Evolutionary conservation across 92 coral and sea anemone species (phyloP).

Genomic region (Epizoanthus ramosus): DNA sequence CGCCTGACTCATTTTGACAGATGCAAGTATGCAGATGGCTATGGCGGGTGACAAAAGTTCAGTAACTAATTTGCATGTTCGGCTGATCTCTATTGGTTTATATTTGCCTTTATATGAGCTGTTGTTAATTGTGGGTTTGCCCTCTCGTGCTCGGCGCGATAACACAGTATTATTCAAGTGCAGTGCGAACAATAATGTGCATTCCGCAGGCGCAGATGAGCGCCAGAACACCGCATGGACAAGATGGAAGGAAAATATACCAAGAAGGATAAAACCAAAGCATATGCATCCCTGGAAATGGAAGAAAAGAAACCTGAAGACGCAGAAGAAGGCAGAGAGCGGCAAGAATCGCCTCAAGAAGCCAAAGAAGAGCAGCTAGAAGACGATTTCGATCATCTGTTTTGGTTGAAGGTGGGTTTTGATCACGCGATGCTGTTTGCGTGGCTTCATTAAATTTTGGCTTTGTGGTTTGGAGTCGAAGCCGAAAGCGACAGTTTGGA

Average conservation of each 20-base stretch:
- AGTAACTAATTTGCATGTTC: conserved; percentile 21
- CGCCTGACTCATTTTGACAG: conserved; percentile 5
- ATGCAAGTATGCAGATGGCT: background rate
- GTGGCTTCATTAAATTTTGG: background rate
- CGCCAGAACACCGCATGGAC: background rate
- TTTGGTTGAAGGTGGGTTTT: conserved; percentile 71
- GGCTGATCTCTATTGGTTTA: conserved; percentile 23
- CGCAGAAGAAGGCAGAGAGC: conserved; percentile 16
- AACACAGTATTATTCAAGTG: conserved; percentile 22
- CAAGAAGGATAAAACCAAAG: conserved; percentile 13
- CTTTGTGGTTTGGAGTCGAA: conserved; percentile 1
- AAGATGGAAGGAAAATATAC: conserved; percentile 26
- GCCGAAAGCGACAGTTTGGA: background rate
- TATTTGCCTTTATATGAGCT: conserved; percentile 21
- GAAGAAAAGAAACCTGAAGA: conserved; percentile 51
- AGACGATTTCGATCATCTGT: conserved; percentile 58
- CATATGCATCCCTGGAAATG: conserved; percentile 71
- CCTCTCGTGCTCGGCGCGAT: background rate
- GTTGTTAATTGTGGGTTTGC: background rate
- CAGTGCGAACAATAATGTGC: conserved; percentile 6
- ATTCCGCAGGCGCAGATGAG: conserved; percentile 4
- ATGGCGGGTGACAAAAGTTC: background rate
- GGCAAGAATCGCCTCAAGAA: conserved; percentile 24
- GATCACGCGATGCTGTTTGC: background rate
- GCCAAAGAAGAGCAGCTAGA: conserved; percentile 49